Percentiles rank a stretch among this genome's conserved stretches.
phyloP scores from a whole-genome alignment of 2,797 vertebrate genomes.

The Remorina albescens region DNA sequence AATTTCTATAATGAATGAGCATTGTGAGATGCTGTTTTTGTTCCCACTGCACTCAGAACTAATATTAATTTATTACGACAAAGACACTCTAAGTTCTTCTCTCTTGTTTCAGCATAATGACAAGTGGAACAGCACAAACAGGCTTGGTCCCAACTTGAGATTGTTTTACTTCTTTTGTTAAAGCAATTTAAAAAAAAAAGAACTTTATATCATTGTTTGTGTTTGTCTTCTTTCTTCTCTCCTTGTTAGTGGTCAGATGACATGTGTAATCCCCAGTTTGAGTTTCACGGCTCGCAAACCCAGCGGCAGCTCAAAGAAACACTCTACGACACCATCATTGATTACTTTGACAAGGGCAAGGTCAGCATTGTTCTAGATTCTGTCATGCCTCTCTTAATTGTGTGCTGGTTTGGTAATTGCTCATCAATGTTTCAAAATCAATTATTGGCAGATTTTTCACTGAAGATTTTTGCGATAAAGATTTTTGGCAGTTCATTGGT shows the following conservation, averaged over 20 bases:
- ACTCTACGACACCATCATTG: slow-evolving; percentile 94
- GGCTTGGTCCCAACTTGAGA: neutral
- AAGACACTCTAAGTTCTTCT: slow-evolving; percentile 18
- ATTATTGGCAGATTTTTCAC: neutral
- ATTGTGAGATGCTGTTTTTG: slow-evolving; percentile 19
- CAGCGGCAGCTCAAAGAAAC: slow-evolving; percentile 96
- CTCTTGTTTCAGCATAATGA: slow-evolving; percentile 25
- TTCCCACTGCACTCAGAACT: slow-evolving; percentile 22
- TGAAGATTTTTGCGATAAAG: neutral
- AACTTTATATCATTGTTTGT: neutral
- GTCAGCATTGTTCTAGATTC: slow-evolving; percentile 70
- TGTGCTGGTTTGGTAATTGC: neutral
- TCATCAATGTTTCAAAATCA: slow-evolving; percentile 1
- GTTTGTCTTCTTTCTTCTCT: slow-evolving; percentile 4
- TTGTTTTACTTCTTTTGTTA: slow-evolving; percentile 16
- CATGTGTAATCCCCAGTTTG: slow-evolving; percentile 91
- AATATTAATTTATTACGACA: slow-evolving; percentile 55
- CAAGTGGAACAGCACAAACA: slow-evolving; percentile 25
- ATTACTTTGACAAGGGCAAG: slow-evolving; percentile 99
- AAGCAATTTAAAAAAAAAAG: neutral
- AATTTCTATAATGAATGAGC: slow-evolving; percentile 46
- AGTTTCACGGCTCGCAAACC: slow-evolving; percentile 91
- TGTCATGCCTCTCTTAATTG: neutral
- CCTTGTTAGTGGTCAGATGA: slow-evolving; percentile 94
- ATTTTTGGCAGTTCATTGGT: neutral